Conservation (phyloP, 2,888 invertebrate species). For the Protodeltote pygarga region DNA sequence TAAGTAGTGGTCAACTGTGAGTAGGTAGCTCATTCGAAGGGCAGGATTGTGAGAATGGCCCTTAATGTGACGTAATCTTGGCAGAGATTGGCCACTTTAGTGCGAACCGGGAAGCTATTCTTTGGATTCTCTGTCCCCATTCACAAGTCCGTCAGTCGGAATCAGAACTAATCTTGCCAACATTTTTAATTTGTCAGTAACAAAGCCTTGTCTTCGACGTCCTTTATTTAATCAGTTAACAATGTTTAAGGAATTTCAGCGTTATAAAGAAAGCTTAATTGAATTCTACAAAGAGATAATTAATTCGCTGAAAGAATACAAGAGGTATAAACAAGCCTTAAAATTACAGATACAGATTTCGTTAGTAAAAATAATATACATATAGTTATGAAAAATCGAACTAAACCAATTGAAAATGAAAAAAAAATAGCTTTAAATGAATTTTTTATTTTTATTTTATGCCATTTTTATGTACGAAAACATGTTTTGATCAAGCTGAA, state of each 20-base stretch:
- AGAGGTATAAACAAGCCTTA: not conserved
- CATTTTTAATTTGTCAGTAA: slow-evolving; percentile 58
- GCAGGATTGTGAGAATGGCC: slow-evolving; percentile 49
- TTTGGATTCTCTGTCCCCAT: slow-evolving; percentile 66
- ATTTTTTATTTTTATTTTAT: too few relatives aligned
- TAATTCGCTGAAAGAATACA: not conserved
- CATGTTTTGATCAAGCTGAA: too few relatives aligned
- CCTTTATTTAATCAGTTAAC: slow-evolving; percentile 26
- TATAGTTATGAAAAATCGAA: too few relatives aligned
- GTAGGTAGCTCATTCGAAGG: slow-evolving; percentile 43
- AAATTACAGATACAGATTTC: slow-evolving; percentile 19
- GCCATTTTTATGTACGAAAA: too few relatives aligned
- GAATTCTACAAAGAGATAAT: slow-evolving; percentile 2
- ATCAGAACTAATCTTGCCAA: slow-evolving; percentile 61
- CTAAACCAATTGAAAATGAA: too few relatives aligned
- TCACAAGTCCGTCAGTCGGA: slow-evolving; percentile 60
- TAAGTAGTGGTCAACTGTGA: slow-evolving; percentile 45
- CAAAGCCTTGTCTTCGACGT: slow-evolving; percentile 36
- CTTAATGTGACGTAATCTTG: slow-evolving; percentile 67
- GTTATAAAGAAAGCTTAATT: not conserved
- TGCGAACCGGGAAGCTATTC: slow-evolving; percentile 60
- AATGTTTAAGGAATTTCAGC: slow-evolving; percentile 14
- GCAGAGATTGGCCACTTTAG: slow-evolving; percentile 67
- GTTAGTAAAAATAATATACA: too few relatives aligned
- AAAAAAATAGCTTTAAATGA: too few relatives aligned